Evolutionary conservation across 1,140 invertebrate species (phyloP).

Genomic region (Brachionus sp.): DNA sequence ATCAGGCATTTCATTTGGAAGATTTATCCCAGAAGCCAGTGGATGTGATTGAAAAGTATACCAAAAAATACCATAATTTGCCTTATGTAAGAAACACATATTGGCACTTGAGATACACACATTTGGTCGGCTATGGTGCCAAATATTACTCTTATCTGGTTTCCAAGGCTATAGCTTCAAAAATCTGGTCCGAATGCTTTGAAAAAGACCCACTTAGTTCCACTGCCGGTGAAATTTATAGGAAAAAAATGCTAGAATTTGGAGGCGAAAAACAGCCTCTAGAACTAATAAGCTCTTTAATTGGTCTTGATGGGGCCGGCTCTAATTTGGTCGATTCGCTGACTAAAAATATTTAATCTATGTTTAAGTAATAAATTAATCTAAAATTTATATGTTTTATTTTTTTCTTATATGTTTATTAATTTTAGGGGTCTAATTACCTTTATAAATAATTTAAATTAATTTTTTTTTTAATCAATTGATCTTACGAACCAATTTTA

Average conservation of each 20-base stretch:
- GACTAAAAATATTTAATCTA: conserved; percentile 3
- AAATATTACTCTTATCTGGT: conserved; percentile 97
- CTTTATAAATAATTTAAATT: not conserved
- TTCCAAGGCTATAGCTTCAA: conserved; percentile 76
- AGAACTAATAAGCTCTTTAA: conserved; percentile 25
- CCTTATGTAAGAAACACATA: not conserved
- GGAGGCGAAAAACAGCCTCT: conserved; percentile 27
- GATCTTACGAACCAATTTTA: not conserved
- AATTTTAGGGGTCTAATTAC: not conserved
- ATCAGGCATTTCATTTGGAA: conserved; percentile 78
- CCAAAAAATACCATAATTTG: conserved; percentile 10
- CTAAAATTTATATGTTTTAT: not conserved
- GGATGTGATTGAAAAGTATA: conserved; percentile 39
- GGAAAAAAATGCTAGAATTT: conserved; percentile 34
- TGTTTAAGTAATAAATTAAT: conserved; percentile 20
- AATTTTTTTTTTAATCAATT: not conserved
- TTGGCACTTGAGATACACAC: conserved; percentile 71
- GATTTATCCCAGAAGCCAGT: conserved; percentile 25
- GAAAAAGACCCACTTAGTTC: conserved; percentile 2
- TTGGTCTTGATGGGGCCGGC: not conserved
- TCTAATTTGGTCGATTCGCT: conserved; percentile 6
- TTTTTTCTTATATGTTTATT: not conserved
- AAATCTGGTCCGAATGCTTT: conserved; percentile 44
- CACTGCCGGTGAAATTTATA: not conserved
- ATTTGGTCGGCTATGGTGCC: conserved; percentile 92